Evolutionary conservation across 2,888 invertebrate genomes (phyloP).

Genomic region (Chrysina gloriosa): DNA sequence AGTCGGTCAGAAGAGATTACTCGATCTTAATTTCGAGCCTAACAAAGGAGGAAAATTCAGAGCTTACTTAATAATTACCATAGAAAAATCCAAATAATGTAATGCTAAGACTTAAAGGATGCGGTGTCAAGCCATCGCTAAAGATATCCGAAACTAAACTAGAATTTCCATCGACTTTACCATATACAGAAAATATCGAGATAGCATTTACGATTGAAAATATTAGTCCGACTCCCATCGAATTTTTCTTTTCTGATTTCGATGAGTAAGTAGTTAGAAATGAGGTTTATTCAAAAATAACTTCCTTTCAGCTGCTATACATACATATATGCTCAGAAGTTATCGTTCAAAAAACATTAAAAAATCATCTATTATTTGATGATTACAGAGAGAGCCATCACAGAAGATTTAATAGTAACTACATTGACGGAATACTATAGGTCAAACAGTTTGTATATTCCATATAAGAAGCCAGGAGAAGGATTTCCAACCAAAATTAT

Average conservation of each 20-base stretch:
- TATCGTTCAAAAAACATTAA: too few species aligned
- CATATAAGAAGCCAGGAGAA: constrained; percentile 59
- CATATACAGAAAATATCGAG: constrained; percentile 71
- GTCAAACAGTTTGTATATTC: constrained; percentile 61
- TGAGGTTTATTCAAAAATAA: too few species aligned
- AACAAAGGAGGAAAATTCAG: constrained; percentile 63
- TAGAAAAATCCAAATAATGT: constrained; percentile 68
- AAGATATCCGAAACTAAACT: constrained; percentile 67
- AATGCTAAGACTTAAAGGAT: constrained; percentile 67
- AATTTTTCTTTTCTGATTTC: constrained; percentile 76
- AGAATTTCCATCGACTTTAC: constrained; percentile 72
- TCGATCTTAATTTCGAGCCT: constrained; percentile 72
- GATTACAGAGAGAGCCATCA: constrained; percentile 55
- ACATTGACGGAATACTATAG: constrained; percentile 61
- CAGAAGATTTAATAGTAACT: constrained; percentile 60
- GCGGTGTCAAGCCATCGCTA: constrained; percentile 69
- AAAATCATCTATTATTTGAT: constrained; percentile 30
- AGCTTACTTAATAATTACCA: constrained; percentile 58
- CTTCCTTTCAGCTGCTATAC: too few species aligned
- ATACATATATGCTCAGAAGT: too few species aligned
- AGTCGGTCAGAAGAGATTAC: constrained; percentile 66
- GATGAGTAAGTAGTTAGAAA: constrained; percentile 70
- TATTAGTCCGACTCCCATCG: constrained; percentile 73
- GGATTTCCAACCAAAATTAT: constrained; percentile 56
- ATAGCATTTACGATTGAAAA: constrained; percentile 73